Percentiles rank a stretch among this genome's conserved stretches.
phyloP scores from a whole-genome alignment of 1,140 invertebrate genomes.

The Hycleus phaleratus region DNA sequence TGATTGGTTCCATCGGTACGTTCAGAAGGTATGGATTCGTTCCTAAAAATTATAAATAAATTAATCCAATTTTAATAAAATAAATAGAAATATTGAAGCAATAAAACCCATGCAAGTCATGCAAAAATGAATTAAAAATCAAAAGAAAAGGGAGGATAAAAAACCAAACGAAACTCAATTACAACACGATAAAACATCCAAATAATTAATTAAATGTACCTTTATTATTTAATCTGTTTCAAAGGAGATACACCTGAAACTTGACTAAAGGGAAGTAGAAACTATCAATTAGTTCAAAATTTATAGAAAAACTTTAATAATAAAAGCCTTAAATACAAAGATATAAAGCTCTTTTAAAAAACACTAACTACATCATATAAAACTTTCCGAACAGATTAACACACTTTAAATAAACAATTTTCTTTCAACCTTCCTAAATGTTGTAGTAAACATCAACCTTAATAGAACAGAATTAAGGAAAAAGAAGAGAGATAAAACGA shows the following conservation, averaged over 20 bases:
- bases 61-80: not conserved
- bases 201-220: not conserved
- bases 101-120: too few relatives aligned
- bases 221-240: too few relatives aligned
- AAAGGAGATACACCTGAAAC: too few relatives aligned
- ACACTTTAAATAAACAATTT: conserved; percentile 6
- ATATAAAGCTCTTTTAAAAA: conserved; percentile 12
- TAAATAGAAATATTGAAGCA: not conserved
- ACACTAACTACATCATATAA: conserved; percentile 8
- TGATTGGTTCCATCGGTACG: conserved; percentile 27
- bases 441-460: too few relatives aligned
- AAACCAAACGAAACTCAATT: not conserved
- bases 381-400: conserved; percentile 13
- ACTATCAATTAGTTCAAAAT: not conserved
- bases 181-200: not conserved
- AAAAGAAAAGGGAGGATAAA: not conserved
- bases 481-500: too few relatives aligned
- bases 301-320: not conserved
- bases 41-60: not conserved
- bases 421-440: too few relatives aligned
- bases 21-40: conserved; percentile 5
- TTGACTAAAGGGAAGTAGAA: too few relatives aligned
- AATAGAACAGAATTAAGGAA: too few relatives aligned
- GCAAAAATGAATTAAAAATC: too few relatives aligned
- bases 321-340: conserved; percentile 8